Base-by-base conservation (phyloP, 2,113 vertebrate species). In the Corythornis cristatus region DNA sequence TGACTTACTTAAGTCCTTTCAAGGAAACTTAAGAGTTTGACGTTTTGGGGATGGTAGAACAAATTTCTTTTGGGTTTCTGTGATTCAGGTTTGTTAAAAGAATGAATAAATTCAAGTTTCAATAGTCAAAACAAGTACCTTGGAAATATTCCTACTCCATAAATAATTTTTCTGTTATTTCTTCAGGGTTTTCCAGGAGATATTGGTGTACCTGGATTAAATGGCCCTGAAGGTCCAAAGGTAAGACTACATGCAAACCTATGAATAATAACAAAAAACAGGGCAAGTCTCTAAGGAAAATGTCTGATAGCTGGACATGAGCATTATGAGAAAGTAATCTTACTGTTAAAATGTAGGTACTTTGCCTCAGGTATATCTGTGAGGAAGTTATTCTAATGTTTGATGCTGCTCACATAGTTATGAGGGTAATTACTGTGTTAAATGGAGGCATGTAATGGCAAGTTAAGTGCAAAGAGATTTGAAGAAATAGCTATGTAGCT, bases 181-280 rank as follows among this genome's bases (percentile, higher is more conserved):
- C 72, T 83, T 62, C 92, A 99, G 99, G 99, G 99, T 54, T 99
- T 99, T 98, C 99, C 99, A 67, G 99, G 99, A 88, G 99, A 99
- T 96, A 99, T 99, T 95, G 99, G 99, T 45, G 81, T 98, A 71
- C 99, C 99, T 92, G 99, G 99, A 75, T 98, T 98, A 25, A 99
- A 99, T 37, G 99, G 99, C 81, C 98, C 98, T 61, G 98, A 98
- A 93, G 99, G 99, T 96, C 98, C 97, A 93, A 99, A 99, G 99
- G 99, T 99, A 99, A 96, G 93, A 62, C 56, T 51, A 5, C 42
- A 37, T 83, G 50, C n/a, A 93, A 82, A 62, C 3, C 48, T 86
- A 14, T 28, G 61, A 15, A 42, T 62, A 40, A 11, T 12, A 56
- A 21, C 37, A 66, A 25, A 56, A 80, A 77, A 15, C 21, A 26